phyloP scores from a whole-genome alignment of 2,888 invertebrate species.

The Polymixis flavicincta region DNA sequence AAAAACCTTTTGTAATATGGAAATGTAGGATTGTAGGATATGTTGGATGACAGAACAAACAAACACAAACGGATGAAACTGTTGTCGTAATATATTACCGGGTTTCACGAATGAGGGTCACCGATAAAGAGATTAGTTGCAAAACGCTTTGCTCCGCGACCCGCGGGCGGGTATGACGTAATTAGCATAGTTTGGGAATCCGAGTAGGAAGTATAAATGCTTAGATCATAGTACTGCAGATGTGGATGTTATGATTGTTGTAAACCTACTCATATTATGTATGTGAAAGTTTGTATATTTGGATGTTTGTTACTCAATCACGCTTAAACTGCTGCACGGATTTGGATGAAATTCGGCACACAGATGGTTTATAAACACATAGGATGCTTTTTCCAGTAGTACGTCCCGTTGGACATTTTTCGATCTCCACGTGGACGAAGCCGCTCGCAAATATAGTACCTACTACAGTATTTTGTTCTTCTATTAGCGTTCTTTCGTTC shows the following conservation, averaged over 20 bases:
- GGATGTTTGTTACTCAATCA: too few relatives aligned
- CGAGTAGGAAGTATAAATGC: conserved; percentile 17
- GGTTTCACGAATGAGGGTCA: conserved; percentile 53
- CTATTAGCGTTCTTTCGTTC: background rate
- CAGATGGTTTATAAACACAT: too few relatives aligned
- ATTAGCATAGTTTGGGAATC: conserved; percentile 58
- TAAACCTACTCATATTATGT: background rate
- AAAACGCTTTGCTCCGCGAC: conserved; percentile 52
- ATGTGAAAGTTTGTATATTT: too few relatives aligned
- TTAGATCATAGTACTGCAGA: conserved; percentile 22
- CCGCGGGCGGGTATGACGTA: conserved; percentile 32
- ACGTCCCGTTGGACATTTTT: too few relatives aligned
- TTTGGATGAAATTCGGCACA: too few relatives aligned
- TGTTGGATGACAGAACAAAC: background rate
- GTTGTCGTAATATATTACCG: conserved; percentile 28
- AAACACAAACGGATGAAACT: conserved; percentile 19
- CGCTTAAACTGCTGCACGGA: too few relatives aligned
- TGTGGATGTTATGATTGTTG: background rate
- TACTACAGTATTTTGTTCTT: background rate
- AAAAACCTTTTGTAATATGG: too few relatives aligned
- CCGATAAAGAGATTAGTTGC: conserved; percentile 66
- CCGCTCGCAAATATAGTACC: too few relatives aligned
- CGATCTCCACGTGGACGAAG: too few relatives aligned
- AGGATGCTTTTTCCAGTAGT: too few relatives aligned
- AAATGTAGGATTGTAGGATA: background rate